Conservation (phyloP, 2,888 invertebrate species). For the Loripinus fragilis region DNA sequence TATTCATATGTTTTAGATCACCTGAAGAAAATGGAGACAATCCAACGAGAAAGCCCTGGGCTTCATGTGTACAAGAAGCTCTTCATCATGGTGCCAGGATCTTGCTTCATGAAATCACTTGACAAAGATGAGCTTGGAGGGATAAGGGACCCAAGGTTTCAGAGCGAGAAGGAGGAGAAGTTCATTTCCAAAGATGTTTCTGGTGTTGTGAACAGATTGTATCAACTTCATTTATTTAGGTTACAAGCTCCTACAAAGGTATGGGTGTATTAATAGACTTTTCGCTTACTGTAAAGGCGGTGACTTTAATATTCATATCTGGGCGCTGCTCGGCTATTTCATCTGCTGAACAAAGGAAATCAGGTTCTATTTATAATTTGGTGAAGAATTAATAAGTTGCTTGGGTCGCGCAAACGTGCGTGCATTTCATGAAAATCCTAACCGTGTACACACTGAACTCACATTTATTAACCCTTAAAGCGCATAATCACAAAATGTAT, state of each 20-base stretch:
- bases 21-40: neutral
- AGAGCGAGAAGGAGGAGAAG: constrained; percentile 27
- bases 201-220: constrained; percentile 23
- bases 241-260: neutral
- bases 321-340: too few relatives aligned
- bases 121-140: constrained; percentile 31
- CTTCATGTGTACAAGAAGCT: constrained; percentile 25
- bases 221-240: constrained; percentile 29
- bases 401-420: too few relatives aligned
- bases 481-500: too few relatives aligned
- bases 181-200: constrained; percentile 3
- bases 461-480: too few relatives aligned
- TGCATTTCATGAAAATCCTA: too few relatives aligned
- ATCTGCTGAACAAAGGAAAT: too few relatives aligned
- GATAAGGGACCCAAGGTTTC: constrained; percentile 23
- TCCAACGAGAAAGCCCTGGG: neutral
- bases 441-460: too few relatives aligned
- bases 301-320: too few relatives aligned
- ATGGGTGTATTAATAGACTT: too few relatives aligned
- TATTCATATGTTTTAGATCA: constrained; percentile 4
- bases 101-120: constrained; percentile 29
- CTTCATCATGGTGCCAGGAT: constrained; percentile 37
- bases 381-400: too few relatives aligned
- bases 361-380: too few relatives aligned
- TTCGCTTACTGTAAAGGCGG: too few relatives aligned